Conservation (phyloP, 2,888 invertebrate genomes). For the Conomelus anceps region DNA sequence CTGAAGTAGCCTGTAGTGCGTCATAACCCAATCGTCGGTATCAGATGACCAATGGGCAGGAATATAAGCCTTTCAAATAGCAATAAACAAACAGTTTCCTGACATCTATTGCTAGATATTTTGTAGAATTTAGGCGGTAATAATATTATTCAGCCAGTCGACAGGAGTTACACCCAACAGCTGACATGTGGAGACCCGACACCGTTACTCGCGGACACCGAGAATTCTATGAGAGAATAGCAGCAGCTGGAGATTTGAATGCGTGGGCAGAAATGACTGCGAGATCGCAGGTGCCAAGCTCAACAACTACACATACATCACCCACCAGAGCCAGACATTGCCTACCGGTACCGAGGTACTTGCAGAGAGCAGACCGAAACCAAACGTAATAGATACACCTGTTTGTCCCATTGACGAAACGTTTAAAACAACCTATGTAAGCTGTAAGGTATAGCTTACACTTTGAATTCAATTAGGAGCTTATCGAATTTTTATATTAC, state of each 20-base stretch:
- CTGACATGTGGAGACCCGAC: neutral
- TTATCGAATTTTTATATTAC: neutral
- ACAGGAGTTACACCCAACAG: constrained; percentile 5
- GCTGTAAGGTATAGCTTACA: neutral
- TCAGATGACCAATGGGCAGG: neutral
- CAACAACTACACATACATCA: neutral
- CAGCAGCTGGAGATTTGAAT: constrained; percentile 6
- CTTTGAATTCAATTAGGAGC: neutral
- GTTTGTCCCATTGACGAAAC: neutral
- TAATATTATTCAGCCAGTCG: neutral
- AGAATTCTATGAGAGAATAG: neutral
- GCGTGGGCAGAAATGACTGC: constrained; percentile 5
- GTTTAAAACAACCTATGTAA: no score
- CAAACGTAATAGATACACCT: neutral
- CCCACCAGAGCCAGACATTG: neutral
- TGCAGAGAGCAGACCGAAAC: neutral
- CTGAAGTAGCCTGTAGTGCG: neutral
- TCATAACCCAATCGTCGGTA: neutral
- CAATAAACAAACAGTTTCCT: neutral
- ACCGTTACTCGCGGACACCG: neutral
- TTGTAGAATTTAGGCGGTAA: constrained; percentile 1
- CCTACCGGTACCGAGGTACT: neutral
- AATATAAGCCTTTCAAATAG: neutral
- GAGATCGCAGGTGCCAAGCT: neutral
- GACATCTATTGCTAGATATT: neutral